phyloP scores from a whole-genome alignment of 1,140 invertebrate genomes.

The Drosophila aff. region DNA sequence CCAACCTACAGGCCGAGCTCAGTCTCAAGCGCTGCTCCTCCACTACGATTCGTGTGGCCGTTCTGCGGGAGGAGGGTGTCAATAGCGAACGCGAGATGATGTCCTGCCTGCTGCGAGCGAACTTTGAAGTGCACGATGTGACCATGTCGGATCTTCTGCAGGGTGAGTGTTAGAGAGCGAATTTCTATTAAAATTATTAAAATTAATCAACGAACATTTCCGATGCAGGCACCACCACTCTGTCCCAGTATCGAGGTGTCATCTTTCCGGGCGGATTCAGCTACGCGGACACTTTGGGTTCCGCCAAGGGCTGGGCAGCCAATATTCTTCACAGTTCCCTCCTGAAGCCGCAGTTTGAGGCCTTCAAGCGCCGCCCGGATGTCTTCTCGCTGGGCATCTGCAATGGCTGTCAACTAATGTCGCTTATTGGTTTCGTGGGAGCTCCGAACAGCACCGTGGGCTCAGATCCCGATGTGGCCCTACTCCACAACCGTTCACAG shows the following conservation, averaged over 20 bases:
- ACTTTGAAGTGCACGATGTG: conserved; percentile 96
- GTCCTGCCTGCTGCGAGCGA: conserved; percentile 95
- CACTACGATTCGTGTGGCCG: conserved; percentile 90
- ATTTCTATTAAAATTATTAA: background rate
- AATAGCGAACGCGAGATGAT: conserved; percentile 99
- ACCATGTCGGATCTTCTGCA: conserved; percentile 95
- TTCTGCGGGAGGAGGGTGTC: conserved; percentile 97
- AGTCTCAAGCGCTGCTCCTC: conserved; percentile 68
- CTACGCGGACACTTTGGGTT: conserved; percentile 98
- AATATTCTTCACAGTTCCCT: conserved; percentile 91
- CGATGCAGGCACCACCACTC: conserved; percentile 85
- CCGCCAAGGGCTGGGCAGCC: conserved; percentile 98
- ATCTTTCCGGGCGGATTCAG: conserved; percentile 99
- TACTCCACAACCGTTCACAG: conserved; percentile 95
- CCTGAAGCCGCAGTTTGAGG: conserved; percentile 89
- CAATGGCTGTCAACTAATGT: conserved; percentile 99
- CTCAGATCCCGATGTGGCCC: conserved; percentile 88
- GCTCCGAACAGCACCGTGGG: conserved; percentile 12
- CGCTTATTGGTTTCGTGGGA: conserved; percentile 93
- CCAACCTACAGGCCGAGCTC: conserved; percentile 88
- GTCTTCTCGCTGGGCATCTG: conserved; percentile 99
- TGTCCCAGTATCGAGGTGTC: conserved; percentile 94
- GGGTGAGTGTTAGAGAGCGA: conserved; percentile 79
- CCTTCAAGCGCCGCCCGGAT: conserved; percentile 90
- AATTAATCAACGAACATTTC: background rate